Percentiles rank a stretch among this genome's conserved stretches.
Evolutionary conservation across 1,140 invertebrate genomes (phyloP).

Genomic region (Periplaneta americana): DNA sequence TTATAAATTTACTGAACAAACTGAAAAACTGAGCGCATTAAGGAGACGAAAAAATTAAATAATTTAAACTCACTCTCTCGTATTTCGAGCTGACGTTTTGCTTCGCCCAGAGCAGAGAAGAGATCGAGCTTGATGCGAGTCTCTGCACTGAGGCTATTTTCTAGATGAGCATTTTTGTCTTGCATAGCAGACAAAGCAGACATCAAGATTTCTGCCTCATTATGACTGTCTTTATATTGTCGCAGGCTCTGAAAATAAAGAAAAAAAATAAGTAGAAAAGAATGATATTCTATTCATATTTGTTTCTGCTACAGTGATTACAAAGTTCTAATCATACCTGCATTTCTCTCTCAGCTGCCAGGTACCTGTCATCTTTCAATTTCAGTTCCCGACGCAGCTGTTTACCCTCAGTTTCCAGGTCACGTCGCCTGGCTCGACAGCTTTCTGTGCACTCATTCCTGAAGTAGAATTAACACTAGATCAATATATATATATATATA

Average conservation of each 20-base stretch:
- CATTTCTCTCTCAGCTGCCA: conserved; percentile 47
- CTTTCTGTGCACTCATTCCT: conserved; percentile 66
- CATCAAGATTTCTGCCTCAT: conserved; percentile 74
- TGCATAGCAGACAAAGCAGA: conserved; percentile 74
- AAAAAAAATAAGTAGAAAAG: neutral
- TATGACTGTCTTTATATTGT: conserved; percentile 64
- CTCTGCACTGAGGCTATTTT: conserved; percentile 90
- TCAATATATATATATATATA: too few relatives aligned
- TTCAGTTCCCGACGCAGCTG: conserved; percentile 69
- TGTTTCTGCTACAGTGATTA: neutral
- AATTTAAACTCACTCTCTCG: conserved; percentile 68
- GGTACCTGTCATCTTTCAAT: conserved; percentile 61
- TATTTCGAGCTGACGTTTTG: conserved; percentile 87
- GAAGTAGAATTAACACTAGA: too few relatives aligned
- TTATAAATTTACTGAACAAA: too few relatives aligned
- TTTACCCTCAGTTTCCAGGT: conserved; percentile 74
- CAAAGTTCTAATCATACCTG: conserved; percentile 34
- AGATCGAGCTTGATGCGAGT: conserved; percentile 94
- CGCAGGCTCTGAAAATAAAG: conserved; percentile 38
- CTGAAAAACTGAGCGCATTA: too few relatives aligned
- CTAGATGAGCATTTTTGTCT: conserved; percentile 82
- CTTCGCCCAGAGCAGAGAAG: conserved; percentile 92
- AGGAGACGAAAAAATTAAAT: too few relatives aligned
- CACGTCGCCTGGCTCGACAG: conserved; percentile 66
- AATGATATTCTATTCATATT: neutral